These are phyloP conservation scores for Ascaphus truei DNA, from an alignment of 2,113 vertebrate genomes.

Conservation along the genomic window DNA sequence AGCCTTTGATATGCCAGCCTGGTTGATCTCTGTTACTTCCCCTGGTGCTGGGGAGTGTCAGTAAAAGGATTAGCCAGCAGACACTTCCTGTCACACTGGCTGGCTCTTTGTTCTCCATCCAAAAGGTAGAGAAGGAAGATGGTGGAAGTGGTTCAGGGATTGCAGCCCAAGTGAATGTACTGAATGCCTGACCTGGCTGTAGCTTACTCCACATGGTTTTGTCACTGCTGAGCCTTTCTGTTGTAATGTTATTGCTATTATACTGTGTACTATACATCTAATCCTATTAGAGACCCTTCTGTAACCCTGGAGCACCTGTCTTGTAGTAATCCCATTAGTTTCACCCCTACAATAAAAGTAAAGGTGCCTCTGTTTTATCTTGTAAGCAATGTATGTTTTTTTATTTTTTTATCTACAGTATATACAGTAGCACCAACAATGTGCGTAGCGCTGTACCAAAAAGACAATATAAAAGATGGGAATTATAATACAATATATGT, in stretches of 20 bases:
- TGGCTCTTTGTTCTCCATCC: slow-evolving; percentile 56
- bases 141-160: slow-evolving; percentile 46
- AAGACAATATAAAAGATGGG: too few species aligned
- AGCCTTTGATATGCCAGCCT: slow-evolving; percentile 59
- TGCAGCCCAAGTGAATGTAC: slow-evolving; percentile 17
- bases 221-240: slow-evolving; percentile 28
- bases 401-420: too few species aligned
- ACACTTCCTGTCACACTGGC: slow-evolving; percentile 59
- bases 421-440: too few species aligned
- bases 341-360: slow-evolving; percentile 29
- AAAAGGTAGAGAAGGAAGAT: slow-evolving; percentile 50
- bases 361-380: background rate
- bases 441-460: too few species aligned
- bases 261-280: slow-evolving; percentile 57
- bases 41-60: slow-evolving; percentile 55
- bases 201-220: slow-evolving; percentile 47
- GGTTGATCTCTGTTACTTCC: slow-evolving; percentile 55
- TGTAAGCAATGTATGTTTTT: too few species aligned
- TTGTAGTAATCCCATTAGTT: slow-evolving; percentile 58
- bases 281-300: slow-evolving; percentile 58
- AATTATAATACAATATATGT: too few species aligned
- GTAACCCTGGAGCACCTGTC: slow-evolving; percentile 47
- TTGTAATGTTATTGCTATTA: slow-evolving; percentile 44
- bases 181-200: slow-evolving; percentile 45
- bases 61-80: slow-evolving; percentile 56